These are phyloP conservation scores for Caranx ignobilis DNA, from an alignment of 2,113 vertebrate genomes.

Conservation along the genomic window DNA sequence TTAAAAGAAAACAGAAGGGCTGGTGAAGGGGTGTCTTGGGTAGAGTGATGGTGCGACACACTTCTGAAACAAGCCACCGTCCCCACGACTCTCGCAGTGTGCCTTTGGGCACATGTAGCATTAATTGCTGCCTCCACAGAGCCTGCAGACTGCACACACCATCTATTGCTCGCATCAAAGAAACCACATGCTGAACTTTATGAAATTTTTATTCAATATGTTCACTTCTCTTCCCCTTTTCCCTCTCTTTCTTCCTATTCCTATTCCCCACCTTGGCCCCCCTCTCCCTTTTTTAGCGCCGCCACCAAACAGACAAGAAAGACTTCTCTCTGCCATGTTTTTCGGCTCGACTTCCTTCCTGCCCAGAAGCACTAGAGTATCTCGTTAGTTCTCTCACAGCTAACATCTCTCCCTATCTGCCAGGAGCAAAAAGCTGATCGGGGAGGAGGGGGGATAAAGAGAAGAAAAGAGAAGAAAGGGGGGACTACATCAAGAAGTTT, in stretches of 20 bases:
- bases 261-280: conserved; percentile 76
- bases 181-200: conserved; percentile 82
- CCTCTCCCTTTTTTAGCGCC: conserved; percentile 60
- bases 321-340: conserved; percentile 79
- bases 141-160: conserved; percentile 80
- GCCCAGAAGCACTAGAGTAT: conserved; percentile 82
- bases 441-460: conserved; percentile 38
- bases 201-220: conserved; percentile 87
- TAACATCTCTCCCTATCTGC: conserved; percentile 78
- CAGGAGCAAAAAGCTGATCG: conserved; percentile 80
- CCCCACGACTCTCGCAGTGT: conserved; percentile 49
- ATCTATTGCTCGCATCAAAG: conserved; percentile 85
- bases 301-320: conserved; percentile 84
- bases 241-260: conserved; percentile 72
- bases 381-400: conserved; percentile 81
- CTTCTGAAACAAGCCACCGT: conserved; percentile 64
- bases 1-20: conserved; percentile 51
- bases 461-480: conserved; percentile 43
- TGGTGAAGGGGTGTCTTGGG: conserved; percentile 54
- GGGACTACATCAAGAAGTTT: conserved; percentile 67
- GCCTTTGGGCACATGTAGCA: conserved; percentile 78
- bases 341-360: conserved; percentile 85
- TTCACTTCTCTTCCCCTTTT: conserved; percentile 80
- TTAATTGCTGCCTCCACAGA: conserved; percentile 85
- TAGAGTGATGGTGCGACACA: conserved; percentile 64